Evolutionary conservation across 2,113 vertebrate genomes (phyloP).

Genomic region (Apeltes quadracus): DNA sequence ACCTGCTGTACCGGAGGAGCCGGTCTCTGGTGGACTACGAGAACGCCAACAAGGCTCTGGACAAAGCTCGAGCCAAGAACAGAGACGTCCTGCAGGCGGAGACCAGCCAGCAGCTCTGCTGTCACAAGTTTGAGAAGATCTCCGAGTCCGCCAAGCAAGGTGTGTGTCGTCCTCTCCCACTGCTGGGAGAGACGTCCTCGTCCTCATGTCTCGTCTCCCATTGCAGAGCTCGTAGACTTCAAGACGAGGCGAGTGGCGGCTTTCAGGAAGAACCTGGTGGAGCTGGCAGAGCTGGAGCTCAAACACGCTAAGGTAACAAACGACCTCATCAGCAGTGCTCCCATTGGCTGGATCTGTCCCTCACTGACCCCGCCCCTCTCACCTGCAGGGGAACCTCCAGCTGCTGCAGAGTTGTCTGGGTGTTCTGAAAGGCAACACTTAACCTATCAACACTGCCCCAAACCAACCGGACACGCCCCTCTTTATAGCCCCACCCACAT

Average conservation of each 20-base stretch:
- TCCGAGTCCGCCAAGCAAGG: conserved; percentile 99
- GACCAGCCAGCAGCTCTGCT: conserved; percentile 95
- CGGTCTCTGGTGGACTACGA: conserved; percentile 97
- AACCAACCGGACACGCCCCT: conserved; percentile 22
- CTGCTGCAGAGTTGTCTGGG: conserved; percentile 96
- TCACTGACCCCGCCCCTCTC: neutral
- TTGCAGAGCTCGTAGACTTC: conserved; percentile 94
- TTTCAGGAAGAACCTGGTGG: conserved; percentile 98
- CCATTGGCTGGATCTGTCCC: neutral
- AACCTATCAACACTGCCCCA: conserved; percentile 67
- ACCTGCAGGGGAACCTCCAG: conserved; percentile 91
- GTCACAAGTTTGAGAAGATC: conserved; percentile 99
- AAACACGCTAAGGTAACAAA: conserved; percentile 96
- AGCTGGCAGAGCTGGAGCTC: conserved; percentile 97
- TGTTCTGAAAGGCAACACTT: conserved; percentile 94
- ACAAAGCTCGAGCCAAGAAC: conserved; percentile 97
- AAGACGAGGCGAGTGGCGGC: conserved; percentile 98
- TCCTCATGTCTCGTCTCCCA: no score
- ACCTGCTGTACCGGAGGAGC: conserved; percentile 95
- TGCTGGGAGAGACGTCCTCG: no score
- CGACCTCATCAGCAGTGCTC: neutral
- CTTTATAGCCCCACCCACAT: conserved; percentile 3
- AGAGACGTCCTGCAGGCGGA: conserved; percentile 97
- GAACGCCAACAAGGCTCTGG: conserved; percentile 97
- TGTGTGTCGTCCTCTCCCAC: no score